phyloP scores from a whole-genome alignment of 2,113 vertebrate species.

The Callaeas wilsoni region DNA sequence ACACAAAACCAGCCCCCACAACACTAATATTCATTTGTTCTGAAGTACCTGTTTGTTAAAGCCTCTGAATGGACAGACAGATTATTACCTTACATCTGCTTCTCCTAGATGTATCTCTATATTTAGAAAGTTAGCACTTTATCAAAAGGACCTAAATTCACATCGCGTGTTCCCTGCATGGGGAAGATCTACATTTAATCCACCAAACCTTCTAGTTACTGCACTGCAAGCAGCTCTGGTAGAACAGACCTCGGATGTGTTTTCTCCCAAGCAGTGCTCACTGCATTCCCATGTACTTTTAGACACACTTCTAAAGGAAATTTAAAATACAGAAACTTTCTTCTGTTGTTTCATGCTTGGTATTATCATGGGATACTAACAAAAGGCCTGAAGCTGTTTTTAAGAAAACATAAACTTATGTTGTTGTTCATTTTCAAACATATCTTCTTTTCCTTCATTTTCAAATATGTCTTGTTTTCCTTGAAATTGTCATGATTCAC shows the following conservation, averaged over 20 bases:
- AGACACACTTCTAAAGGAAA: neutral
- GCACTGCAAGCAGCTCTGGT: neutral
- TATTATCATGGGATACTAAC: neutral
- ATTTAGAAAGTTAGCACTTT: neutral
- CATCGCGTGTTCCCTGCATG: neutral
- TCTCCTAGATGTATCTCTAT: neutral
- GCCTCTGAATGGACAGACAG: neutral
- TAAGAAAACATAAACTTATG: conserved; percentile 19
- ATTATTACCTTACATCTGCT: neutral
- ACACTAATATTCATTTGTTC: neutral
- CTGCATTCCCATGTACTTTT: neutral
- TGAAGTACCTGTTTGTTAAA: neutral
- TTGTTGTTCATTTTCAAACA: conserved; percentile 21
- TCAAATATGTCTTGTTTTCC: conserved; percentile 12
- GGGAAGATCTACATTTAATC: neutral
- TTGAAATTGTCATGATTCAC: conserved; percentile 31
- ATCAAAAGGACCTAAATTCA: neutral
- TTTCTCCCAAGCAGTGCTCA: neutral
- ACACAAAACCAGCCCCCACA: neutral
- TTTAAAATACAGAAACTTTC: neutral
- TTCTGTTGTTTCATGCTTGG: neutral
- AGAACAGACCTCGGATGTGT: neutral
- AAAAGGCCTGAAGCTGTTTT: conserved; percentile 26
- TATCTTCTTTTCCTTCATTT: neutral
- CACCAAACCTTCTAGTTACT: neutral